Conservation (phyloP, 2,888 invertebrate genomes). For the Tholera decimalis region DNA sequence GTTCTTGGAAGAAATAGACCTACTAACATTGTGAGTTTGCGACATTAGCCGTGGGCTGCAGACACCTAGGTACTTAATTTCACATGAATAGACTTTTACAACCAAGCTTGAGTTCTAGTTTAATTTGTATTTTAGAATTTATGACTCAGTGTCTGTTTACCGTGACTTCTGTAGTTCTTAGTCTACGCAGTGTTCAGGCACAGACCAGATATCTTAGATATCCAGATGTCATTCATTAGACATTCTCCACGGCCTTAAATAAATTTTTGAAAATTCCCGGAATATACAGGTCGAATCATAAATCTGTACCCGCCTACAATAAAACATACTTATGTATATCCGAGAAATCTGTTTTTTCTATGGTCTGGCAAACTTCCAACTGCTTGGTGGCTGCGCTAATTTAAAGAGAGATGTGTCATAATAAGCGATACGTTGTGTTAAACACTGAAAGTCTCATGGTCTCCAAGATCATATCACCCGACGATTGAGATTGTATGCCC, state of each 20-base stretch:
- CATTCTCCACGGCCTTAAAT: slow-evolving; percentile 10
- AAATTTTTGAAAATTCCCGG: slow-evolving; percentile 35
- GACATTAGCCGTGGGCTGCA: slow-evolving; percentile 22
- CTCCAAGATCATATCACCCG: slow-evolving; percentile 70
- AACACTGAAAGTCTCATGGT: slow-evolving; percentile 75
- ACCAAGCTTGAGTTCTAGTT: slow-evolving; percentile 36
- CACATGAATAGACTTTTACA: slow-evolving; percentile 10
- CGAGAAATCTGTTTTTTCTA: slow-evolving; percentile 78
- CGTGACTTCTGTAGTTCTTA: slow-evolving; percentile 4
- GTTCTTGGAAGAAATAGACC: slow-evolving; percentile 28
- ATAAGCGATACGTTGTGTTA: slow-evolving; percentile 80
- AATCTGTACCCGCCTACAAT: slow-evolving; percentile 57
- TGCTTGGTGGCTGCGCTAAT: slow-evolving; percentile 83
- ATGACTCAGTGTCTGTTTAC: slow-evolving; percentile 27
- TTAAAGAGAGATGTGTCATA: slow-evolving; percentile 87
- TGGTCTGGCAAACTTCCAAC: slow-evolving; percentile 84
- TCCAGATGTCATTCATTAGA: slow-evolving; percentile 23
- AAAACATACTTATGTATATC: slow-evolving; percentile 67
- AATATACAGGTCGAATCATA: slow-evolving; percentile 53
- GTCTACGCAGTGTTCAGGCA: slow-evolving; percentile 23
- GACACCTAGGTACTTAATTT: slow-evolving; percentile 23
- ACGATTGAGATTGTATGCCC: slow-evolving; percentile 71
- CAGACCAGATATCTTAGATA: slow-evolving; percentile 5
- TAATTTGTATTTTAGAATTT: slow-evolving; percentile 20
- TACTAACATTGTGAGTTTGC: slow-evolving; percentile 36